Percentiles rank a stretch among this genome's conserved stretches.
These are phyloP conservation scores for Melanotaenia trifasciata DNA, from an alignment of 2,797 vertebrate species.

Conservation along the genomic window DNA sequence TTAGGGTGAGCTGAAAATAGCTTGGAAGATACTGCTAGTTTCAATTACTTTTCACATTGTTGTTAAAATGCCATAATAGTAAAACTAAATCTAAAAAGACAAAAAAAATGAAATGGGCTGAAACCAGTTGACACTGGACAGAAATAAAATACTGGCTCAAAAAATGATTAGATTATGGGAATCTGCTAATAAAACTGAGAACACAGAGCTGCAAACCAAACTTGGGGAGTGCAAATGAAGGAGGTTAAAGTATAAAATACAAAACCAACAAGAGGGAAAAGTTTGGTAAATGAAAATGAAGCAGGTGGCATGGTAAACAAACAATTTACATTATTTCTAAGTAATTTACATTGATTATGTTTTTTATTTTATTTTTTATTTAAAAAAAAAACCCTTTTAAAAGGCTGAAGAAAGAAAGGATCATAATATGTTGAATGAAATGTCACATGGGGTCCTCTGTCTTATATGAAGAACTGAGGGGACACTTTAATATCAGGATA, in stretches of 20 bases:
- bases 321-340: neutral
- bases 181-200: neutral
- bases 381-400: neutral
- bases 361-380: neutral
- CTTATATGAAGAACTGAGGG: conserved; percentile 50
- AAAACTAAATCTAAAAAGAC: neutral
- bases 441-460: conserved; percentile 49
- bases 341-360: neutral
- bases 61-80: neutral
- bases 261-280: neutral
- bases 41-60: neutral
- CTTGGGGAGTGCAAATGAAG: neutral
- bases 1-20: neutral
- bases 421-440: conserved; percentile 53
- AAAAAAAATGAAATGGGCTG: neutral
- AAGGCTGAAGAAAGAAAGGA: conserved; percentile 16
- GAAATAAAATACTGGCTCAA: neutral
- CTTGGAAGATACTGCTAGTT: neutral
- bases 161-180: neutral
- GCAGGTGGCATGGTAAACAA: neutral
- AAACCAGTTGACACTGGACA: neutral
- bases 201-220: neutral
- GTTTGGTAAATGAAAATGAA: conserved; percentile 1
- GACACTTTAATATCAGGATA: conserved; percentile 60
- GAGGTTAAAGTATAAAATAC: neutral